phyloP scores from a whole-genome alignment of 2,888 invertebrate genomes.

The Folsomia manolachei region DNA sequence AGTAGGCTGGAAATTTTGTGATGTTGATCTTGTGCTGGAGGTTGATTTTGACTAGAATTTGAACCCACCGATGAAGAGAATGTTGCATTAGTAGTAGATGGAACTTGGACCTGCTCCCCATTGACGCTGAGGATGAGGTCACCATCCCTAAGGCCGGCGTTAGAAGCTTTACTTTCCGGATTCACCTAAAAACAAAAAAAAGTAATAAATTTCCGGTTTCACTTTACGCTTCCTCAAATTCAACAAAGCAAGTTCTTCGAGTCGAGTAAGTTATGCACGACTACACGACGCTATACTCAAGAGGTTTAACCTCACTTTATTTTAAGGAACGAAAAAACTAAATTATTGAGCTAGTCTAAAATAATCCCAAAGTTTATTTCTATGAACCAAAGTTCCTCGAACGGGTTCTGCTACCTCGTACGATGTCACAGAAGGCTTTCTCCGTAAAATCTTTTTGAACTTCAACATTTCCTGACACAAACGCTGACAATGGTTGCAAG shows the following conservation, averaged over 20 bases:
- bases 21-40: not conserved
- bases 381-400: too few species aligned
- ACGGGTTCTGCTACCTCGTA: too few species aligned
- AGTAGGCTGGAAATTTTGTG: not conserved
- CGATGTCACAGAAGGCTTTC: not conserved
- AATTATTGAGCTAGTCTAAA: too few species aligned
- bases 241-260: not conserved
- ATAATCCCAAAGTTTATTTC: too few species aligned
- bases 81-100: not conserved
- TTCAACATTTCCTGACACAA: too few species aligned
- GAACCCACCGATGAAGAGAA: not conserved
- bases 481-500: not conserved
- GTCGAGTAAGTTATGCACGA: not conserved
- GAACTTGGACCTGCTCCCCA: constrained; percentile 62
- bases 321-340: too few species aligned
- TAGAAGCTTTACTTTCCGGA: constrained; percentile 79
- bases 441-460: not conserved
- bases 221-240: too few species aligned
- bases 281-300: too few species aligned
- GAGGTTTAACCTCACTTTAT: too few species aligned
- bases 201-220: too few species aligned
- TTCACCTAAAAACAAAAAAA: constrained; percentile 66
- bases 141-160: constrained; percentile 74
- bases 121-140: constrained; percentile 78
- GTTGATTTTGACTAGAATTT: not conserved